Conservation (phyloP, 2,797 vertebrate species). For the Acipenser oxyrinchus region DNA sequence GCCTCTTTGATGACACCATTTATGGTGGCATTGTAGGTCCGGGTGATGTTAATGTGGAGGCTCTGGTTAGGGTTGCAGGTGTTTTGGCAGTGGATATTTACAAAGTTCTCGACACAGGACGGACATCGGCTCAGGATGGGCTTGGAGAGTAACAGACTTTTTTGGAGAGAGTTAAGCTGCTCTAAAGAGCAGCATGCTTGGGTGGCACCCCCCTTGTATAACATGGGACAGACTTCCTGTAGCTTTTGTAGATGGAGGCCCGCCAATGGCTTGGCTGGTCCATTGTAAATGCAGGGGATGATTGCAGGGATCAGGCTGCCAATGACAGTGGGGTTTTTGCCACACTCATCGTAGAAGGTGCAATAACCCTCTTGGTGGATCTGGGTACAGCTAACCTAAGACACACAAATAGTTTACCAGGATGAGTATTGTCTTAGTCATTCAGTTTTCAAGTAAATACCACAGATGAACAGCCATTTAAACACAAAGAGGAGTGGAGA, state of each 20-base stretch:
- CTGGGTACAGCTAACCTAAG: background rate
- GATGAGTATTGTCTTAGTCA: too few species aligned
- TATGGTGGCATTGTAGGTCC: slow-evolving; percentile 16
- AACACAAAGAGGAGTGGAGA: too few species aligned
- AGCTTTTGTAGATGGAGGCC: slow-evolving; percentile 46
- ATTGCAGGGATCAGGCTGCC: slow-evolving; percentile 36
- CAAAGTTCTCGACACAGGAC: slow-evolving; percentile 76
- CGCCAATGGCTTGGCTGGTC: slow-evolving; percentile 26
- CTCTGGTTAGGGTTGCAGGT: slow-evolving; percentile 85
- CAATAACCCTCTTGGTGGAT: slow-evolving; percentile 59
- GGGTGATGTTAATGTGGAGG: slow-evolving; percentile 63
- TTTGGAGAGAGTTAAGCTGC: slow-evolving; percentile 51
- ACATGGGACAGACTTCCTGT: slow-evolving; percentile 60
- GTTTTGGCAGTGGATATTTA: slow-evolving; percentile 76
- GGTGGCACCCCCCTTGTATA: slow-evolving; percentile 46
- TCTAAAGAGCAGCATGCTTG: slow-evolving; percentile 59
- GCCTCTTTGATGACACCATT: background rate
- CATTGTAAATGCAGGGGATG: slow-evolving; percentile 74
- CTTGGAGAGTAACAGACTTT: slow-evolving; percentile 62
- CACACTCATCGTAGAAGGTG: slow-evolving; percentile 75
- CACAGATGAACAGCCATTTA: too few species aligned
- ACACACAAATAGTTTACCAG: background rate
- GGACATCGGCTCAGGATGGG: slow-evolving; percentile 75
- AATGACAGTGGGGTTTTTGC: slow-evolving; percentile 59
- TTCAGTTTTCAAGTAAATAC: too few species aligned